Percentiles rank a stretch among this genome's conserved stretches.
These are phyloP conservation scores for Sinocyclocheilus maitianheensis DNA, from an alignment of 2,113 vertebrate genomes.

Conservation along the genomic window DNA sequence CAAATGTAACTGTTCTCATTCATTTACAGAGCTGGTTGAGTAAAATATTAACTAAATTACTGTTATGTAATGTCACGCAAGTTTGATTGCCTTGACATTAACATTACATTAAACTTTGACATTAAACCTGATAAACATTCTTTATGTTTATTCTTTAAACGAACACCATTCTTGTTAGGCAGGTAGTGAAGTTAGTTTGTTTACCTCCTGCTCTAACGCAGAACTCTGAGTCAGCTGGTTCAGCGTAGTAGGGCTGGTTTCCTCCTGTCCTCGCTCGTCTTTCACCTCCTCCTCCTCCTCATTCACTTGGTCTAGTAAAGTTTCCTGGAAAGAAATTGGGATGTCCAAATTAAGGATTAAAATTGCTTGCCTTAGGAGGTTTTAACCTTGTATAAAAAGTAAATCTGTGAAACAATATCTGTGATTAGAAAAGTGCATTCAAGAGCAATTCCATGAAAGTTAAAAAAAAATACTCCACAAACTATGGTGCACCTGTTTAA, in stretches of 20 bases:
- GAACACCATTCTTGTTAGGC: not conserved
- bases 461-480: not conserved
- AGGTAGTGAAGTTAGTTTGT: not conserved
- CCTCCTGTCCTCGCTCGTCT: slow-evolving; percentile 64
- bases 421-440: not conserved
- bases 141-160: no score
- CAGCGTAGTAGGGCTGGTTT: slow-evolving; percentile 45
- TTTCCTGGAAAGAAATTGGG: slow-evolving; percentile 21
- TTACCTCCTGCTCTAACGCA: slow-evolving; percentile 72
- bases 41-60: not conserved
- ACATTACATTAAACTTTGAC: no score
- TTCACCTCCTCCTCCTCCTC: slow-evolving; percentile 52
- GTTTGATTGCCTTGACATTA: no score
- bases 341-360: not conserved
- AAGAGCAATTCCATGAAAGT: not conserved
- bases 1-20: not conserved
- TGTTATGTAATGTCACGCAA: not conserved
- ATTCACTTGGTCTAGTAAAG: slow-evolving; percentile 51
- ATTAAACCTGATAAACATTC: not conserved
- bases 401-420: not conserved
- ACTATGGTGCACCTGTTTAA: not conserved
- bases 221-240: slow-evolving; percentile 70
- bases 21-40: not conserved
- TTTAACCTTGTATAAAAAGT: not conserved
- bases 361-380: not conserved